phyloP scores from a whole-genome alignment of 2,888 invertebrate genomes.

The Eupithecia subumbrata region DNA sequence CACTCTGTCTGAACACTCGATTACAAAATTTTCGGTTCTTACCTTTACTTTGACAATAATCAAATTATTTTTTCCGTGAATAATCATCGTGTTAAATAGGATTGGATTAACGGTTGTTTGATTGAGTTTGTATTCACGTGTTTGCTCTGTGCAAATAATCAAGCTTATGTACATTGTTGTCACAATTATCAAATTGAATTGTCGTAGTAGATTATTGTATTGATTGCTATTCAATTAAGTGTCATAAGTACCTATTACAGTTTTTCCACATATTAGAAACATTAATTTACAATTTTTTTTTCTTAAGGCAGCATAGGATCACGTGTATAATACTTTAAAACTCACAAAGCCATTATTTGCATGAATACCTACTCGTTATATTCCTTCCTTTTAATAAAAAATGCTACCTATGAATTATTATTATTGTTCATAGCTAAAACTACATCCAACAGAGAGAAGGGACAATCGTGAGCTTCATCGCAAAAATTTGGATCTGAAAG shows the following conservation, averaged over 20 bases:
- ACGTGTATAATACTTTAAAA: not conserved
- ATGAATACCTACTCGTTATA: not conserved
- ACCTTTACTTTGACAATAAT: not conserved
- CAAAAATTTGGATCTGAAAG: constrained; percentile 64
- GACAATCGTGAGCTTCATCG: constrained; percentile 63
- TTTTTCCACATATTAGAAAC: no score
- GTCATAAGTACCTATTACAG: not conserved
- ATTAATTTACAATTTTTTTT: no score
- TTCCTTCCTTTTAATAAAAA: not conserved
- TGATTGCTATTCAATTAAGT: not conserved
- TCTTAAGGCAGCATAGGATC: not conserved
- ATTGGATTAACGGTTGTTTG: not conserved
- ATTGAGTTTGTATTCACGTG: constrained; percentile 7
- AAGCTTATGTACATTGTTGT: not conserved
- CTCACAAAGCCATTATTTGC: not conserved
- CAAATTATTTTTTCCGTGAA: not conserved
- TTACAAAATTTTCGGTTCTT: constrained; percentile 1
- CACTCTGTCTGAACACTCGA: not conserved
- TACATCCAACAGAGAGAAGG: constrained; percentile 67
- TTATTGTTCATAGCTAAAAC: constrained; percentile 58
- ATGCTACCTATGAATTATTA: not conserved
- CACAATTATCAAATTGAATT: not conserved
- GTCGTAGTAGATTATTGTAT: not conserved
- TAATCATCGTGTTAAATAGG: not conserved
- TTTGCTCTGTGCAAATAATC: constrained; percentile 8